These are phyloP conservation scores for Colinus virginianus DNA, from an alignment of 2,113 vertebrate genomes.

Conservation along the genomic window DNA sequence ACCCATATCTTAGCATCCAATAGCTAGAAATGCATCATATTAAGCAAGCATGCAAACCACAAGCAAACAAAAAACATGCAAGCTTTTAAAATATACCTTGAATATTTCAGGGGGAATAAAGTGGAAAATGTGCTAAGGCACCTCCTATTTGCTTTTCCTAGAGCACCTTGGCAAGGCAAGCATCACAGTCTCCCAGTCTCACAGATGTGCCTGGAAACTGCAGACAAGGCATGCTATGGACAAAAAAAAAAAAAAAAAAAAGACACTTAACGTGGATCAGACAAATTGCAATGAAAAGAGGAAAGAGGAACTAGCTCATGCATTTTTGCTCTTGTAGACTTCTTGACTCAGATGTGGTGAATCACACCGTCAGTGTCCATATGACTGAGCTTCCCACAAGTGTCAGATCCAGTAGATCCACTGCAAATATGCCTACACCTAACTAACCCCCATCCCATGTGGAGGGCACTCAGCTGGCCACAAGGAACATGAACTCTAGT, in stretches of 20 bases:
- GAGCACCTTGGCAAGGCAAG: background rate
- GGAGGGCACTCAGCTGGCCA: background rate
- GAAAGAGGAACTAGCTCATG: background rate
- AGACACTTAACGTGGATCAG: background rate
- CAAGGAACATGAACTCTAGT: background rate
- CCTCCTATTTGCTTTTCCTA: background rate
- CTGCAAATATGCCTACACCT: background rate
- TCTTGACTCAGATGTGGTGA: background rate
- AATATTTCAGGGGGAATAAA: background rate
- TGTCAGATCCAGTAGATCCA: background rate
- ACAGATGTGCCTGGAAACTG: background rate
- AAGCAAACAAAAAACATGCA: background rate
- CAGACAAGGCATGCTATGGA: fast-evolving
- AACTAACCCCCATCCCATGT: background rate
- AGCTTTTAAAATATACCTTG: background rate
- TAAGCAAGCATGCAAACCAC: background rate
- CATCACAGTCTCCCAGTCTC: background rate
- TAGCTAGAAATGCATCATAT: background rate
- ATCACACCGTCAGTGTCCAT: background rate
- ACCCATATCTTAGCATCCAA: background rate
- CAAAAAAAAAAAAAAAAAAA: background rate
- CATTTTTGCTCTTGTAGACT: background rate
- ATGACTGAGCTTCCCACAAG: background rate
- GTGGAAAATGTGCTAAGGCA: background rate
- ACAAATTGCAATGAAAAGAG: background rate